A percentile compares a stretch with the other conserved stretches of the same genome.
Conservation (phyloP, 2,797 vertebrate genomes). For the Paratrypauchen microcephalus region DNA sequence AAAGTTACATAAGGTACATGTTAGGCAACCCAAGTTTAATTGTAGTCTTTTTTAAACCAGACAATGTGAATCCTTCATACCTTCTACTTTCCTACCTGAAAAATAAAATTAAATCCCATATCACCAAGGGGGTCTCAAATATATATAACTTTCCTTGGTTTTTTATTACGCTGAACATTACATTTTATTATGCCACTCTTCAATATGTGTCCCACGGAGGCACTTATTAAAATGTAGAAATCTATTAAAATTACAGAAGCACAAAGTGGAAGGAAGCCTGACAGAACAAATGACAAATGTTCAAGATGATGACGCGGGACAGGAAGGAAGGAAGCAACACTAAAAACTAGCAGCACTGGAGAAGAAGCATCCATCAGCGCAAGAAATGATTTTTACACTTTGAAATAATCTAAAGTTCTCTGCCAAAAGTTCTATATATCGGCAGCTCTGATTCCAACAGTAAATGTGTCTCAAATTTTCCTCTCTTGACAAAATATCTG, state of each 20-base stretch:
- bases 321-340: not conserved
- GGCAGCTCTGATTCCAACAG: not conserved
- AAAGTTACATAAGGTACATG: too few species aligned
- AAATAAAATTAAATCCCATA: not conserved
- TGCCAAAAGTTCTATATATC: not conserved
- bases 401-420: not conserved
- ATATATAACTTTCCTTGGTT: not conserved
- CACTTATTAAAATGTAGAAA: slow-evolving; percentile 4
- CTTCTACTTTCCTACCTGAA: not conserved
- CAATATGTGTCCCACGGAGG: not conserved
- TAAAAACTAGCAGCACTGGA: not conserved
- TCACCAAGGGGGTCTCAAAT: not conserved
- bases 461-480: not conserved
- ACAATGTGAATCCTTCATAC: not conserved
- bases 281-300: not conserved
- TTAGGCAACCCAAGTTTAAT: not conserved
- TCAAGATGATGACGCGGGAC: not conserved
- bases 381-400: slow-evolving; percentile 1
- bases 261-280: not conserved
- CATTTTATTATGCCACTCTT: not conserved
- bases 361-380: not conserved
- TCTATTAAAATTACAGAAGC: slow-evolving; percentile 6
- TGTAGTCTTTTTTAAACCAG: not conserved
- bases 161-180: not conserved
- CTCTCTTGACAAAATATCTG: not conserved